A percentile compares a stretch with the other conserved stretches of the same genome.
Conservation (phyloP, 1,140 invertebrate species). For the Leptinotarsa texana region DNA sequence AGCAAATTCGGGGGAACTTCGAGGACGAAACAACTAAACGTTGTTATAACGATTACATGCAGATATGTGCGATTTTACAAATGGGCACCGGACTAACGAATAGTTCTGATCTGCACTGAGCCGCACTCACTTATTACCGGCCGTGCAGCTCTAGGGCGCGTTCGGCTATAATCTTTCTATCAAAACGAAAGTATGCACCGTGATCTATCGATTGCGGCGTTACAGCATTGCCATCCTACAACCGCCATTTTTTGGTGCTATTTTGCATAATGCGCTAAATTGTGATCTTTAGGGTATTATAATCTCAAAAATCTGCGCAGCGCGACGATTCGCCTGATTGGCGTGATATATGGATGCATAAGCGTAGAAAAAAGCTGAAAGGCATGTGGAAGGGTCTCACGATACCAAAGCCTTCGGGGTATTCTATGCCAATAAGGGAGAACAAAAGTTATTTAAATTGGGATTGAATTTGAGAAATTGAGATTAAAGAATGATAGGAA, state of each 20-base stretch:
- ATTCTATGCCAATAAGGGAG: too few species aligned
- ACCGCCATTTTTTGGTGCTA: slow-evolving; percentile 9
- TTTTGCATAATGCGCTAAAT: slow-evolving; percentile 27
- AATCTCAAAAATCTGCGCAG: background rate
- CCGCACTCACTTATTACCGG: slow-evolving; percentile 30
- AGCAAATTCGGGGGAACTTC: too few species aligned
- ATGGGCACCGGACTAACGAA: background rate
- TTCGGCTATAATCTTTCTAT: slow-evolving; percentile 39
- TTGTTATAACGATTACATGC: too few species aligned
- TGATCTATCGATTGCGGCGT: slow-evolving; percentile 37
- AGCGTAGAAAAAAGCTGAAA: background rate
- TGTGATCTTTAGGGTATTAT: slow-evolving; percentile 16
- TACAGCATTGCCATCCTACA: background rate
- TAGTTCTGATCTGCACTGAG: background rate
- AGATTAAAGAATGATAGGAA: too few species aligned
- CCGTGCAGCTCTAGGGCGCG: slow-evolving; percentile 17
- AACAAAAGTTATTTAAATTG: too few species aligned
- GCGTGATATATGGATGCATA: slow-evolving; percentile 18
- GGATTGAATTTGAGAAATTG: too few species aligned
- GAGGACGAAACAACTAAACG: too few species aligned
- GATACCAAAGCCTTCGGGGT: too few species aligned
- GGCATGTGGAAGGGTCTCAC: too few species aligned
- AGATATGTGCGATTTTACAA: too few species aligned
- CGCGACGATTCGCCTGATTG: background rate
- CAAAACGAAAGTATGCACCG: slow-evolving; percentile 37